Evolutionary conservation across 2,888 invertebrate species (phyloP).

Genomic region (Polyommatus iphigenia): DNA sequence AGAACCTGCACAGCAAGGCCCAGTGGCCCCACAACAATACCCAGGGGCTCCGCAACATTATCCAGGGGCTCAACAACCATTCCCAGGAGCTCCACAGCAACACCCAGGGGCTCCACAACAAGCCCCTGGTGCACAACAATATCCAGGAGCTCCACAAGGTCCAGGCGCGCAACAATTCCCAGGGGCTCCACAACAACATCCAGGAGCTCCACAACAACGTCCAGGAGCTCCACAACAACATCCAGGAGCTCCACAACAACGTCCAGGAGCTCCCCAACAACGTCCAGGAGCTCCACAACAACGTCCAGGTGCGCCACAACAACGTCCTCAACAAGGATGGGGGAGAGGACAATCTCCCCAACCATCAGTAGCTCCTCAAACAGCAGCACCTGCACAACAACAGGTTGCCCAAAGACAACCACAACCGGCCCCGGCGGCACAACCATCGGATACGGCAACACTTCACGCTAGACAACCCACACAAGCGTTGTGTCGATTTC

Average conservation of each 20-base stretch:
- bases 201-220: slow-evolving; percentile 12
- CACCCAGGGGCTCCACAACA: not conserved
- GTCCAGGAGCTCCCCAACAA: slow-evolving; percentile 33
- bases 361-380: not conserved
- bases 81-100: slow-evolving; percentile 22
- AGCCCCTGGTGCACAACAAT: not conserved
- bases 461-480: not conserved
- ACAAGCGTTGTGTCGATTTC: slow-evolving; percentile 45
- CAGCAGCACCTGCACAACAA: not conserved
- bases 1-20: slow-evolving; percentile 31
- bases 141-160: not conserved
- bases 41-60: not conserved
- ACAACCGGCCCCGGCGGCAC: not conserved
- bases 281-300: slow-evolving; percentile 4
- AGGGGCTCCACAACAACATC: slow-evolving; percentile 32
- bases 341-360: slow-evolving; percentile 31
- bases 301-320: slow-evolving; percentile 4
- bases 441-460: not conserved
- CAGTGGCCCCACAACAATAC: not conserved
- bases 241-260: slow-evolving; percentile 25
- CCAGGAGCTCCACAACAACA: not conserved
- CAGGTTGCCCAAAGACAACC: not conserved
- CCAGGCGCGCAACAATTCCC: not conserved
- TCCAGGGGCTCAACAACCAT: not conserved
- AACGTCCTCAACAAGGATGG: not conserved